Evolutionary conservation across 2,888 invertebrate genomes (phyloP).

Genomic region (Rhaphigaster nebulosa): DNA sequence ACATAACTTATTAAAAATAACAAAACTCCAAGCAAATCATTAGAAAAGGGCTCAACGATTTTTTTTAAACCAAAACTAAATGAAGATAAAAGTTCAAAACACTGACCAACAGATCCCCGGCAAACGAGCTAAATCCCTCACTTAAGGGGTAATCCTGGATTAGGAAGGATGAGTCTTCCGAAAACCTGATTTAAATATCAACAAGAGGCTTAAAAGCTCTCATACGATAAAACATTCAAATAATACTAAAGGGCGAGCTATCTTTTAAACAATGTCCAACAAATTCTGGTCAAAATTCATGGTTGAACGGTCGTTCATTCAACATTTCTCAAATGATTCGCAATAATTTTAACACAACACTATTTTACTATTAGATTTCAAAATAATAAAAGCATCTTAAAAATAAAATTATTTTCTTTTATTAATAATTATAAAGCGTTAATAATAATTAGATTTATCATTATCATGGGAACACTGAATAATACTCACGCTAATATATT

Average conservation of each 20-base stretch:
- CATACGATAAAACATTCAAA: neutral
- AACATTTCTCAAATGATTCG: no score
- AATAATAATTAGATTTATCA: no score
- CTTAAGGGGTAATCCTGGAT: slow-evolving; percentile 26
- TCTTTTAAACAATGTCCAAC: neutral
- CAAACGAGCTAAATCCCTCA: slow-evolving; percentile 44
- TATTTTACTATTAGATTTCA: no score
- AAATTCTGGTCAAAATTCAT: neutral
- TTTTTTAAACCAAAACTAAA: neutral
- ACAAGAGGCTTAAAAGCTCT: slow-evolving; percentile 1
- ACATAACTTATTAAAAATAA: no score
- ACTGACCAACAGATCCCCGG: neutral
- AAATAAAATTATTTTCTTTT: no score
- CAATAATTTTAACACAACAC: no score
- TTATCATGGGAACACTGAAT: no score
- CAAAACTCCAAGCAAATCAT: neutral
- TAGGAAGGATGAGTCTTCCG: neutral
- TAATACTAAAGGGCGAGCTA: neutral
- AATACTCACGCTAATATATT: no score
- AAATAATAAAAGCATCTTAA: no score
- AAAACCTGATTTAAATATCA: slow-evolving; percentile 43
- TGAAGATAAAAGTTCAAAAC: neutral
- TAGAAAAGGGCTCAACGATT: neutral
- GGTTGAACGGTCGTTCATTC: neutral
- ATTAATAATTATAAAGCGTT: no score